Conservation (phyloP, 2,797 vertebrate species). For the Rousettus madagascariensis region DNA sequence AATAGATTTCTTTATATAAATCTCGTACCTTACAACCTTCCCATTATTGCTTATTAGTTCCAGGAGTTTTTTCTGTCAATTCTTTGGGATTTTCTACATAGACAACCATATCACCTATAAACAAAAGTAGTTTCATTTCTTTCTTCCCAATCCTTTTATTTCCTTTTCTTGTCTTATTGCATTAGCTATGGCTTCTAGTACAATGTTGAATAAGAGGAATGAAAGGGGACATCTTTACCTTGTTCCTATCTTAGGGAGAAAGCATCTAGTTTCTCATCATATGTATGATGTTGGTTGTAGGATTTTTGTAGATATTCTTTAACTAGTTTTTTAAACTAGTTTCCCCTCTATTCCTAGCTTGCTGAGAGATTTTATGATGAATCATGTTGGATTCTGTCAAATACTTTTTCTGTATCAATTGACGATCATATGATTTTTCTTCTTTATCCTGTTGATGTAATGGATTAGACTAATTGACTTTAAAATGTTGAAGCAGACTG, state of each 20-base stretch:
- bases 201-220: not conserved
- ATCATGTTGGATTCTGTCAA: not conserved
- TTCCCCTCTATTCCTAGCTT: not conserved
- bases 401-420: not conserved
- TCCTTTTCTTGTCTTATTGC: not conserved
- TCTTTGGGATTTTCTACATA: slow-evolving; percentile 15
- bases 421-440: not conserved
- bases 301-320: not conserved
- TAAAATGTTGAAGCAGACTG: not conserved
- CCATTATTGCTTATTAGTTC: not conserved
- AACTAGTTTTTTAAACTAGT: not conserved
- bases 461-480: not conserved
- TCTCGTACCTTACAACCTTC: not conserved
- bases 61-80: not conserved
- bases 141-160: not conserved
- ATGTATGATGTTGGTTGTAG: not conserved
- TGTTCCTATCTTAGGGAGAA: not conserved
- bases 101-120: not conserved
- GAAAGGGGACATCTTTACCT: not conserved
- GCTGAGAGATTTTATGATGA: not conserved
- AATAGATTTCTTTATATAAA: not conserved
- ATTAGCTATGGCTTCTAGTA: not conserved
- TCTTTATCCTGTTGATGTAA: not conserved
- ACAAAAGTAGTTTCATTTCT: not conserved
- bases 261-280: not conserved